These are phyloP conservation scores for Botrylloides violaceus DNA, from an alignment of 23 tunicate genomes.

Conservation along the genomic window DNA sequence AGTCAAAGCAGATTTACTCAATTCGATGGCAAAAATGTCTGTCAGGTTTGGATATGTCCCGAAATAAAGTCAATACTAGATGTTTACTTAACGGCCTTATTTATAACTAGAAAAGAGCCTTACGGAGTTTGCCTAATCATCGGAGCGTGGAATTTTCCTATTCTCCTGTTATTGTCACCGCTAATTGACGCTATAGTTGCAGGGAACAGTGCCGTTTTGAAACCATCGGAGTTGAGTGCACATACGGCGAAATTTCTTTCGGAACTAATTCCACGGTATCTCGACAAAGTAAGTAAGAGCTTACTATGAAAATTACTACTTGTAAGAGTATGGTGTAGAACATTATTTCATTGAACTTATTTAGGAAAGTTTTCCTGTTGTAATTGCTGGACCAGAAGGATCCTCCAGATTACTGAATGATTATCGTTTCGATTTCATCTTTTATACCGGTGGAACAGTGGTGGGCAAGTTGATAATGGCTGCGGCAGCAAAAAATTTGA, in stretches of 20 bases:
- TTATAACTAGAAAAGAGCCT: constrained; percentile 52
- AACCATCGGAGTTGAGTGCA: constrained; percentile 51
- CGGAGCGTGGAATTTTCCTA: constrained; percentile 82
- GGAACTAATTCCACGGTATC: constrained; percentile 30
- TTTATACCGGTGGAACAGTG: constrained; percentile 77
- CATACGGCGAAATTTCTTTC: constrained; percentile 26
- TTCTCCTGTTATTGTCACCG: constrained; percentile 37
- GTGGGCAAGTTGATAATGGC: constrained; percentile 53
- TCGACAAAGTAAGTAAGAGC: constrained; percentile 35
- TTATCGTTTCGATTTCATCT: constrained; percentile 54
- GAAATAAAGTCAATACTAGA: no score
- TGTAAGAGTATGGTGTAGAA: no score
- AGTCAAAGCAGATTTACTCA: background rate
- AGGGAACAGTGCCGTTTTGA: constrained; percentile 70
- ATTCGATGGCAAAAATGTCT: background rate
- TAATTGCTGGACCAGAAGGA: constrained; percentile 30
- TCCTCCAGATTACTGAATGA: constrained; percentile 33
- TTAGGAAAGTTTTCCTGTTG: constrained; percentile 50
- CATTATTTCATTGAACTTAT: no score
- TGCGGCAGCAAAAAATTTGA: constrained; percentile 75
- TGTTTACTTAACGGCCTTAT: no score
- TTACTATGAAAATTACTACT: no score
- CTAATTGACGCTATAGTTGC: constrained; percentile 64
- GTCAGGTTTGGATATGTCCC: constrained; percentile 2
- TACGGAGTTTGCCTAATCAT: constrained; percentile 62